These are phyloP conservation scores for Mesocentrotus franciscanus DNA, from an alignment of 53 echinoderm and acorn worm species.

Conservation along the genomic window DNA sequence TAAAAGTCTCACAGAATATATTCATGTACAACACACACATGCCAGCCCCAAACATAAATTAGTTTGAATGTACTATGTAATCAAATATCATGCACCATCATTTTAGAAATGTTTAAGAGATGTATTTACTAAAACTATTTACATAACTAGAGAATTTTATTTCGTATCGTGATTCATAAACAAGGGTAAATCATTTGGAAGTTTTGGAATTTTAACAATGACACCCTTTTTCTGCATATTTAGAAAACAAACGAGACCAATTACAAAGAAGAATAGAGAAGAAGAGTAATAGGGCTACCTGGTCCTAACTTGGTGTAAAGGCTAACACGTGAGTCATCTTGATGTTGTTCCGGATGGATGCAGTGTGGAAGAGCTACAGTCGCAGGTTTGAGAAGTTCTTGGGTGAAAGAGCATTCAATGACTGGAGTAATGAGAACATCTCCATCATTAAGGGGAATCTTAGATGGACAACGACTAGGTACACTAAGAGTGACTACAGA, in stretches of 20 bases:
- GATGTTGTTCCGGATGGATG: background rate
- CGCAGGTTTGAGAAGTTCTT: background rate
- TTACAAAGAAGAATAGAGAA: no score
- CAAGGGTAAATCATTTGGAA: background rate
- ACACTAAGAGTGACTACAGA: background rate
- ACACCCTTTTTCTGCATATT: no score
- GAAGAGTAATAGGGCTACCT: background rate
- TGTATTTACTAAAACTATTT: background rate
- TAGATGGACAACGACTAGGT: background rate
- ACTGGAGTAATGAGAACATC: background rate
- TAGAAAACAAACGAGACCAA: no score
- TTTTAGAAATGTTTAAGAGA: no score
- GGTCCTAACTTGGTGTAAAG: background rate
- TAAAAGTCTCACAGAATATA: no score
- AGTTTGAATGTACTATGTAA: no score
- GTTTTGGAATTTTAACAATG: background rate
- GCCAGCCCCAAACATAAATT: no score
- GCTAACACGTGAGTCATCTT: background rate
- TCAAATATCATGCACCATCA: no score
- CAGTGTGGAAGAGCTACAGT: background rate
- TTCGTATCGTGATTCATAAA: background rate
- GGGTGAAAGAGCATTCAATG: background rate
- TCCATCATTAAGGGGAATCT: background rate
- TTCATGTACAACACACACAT: no score
- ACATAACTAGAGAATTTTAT: background rate